Conservation (phyloP, 2,113 vertebrate genomes). For the Coracopsis vasa region DNA sequence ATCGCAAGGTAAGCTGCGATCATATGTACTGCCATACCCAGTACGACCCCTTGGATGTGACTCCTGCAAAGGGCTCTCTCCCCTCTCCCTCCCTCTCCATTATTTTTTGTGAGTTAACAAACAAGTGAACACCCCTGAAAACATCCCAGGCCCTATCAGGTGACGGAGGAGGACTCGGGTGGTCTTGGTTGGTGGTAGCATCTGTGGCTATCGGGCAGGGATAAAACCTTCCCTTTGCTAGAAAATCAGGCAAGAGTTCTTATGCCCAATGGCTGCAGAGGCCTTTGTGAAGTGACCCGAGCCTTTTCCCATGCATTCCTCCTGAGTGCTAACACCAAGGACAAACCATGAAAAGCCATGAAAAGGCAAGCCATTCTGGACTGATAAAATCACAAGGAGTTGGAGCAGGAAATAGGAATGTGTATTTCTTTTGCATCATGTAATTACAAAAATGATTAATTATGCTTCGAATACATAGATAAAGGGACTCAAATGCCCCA, state of each 20-base stretch:
- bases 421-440: background rate
- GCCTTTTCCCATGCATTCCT: background rate
- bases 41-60: background rate
- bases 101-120: background rate
- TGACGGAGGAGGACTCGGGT: background rate
- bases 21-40: background rate
- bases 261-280: background rate
- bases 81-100: background rate
- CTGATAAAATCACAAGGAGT: background rate
- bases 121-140: background rate
- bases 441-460: background rate
- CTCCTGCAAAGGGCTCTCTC: background rate
- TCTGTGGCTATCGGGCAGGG: fast-evolving
- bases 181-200: background rate
- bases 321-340: background rate
- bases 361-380: background rate
- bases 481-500: background rate
- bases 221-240: background rate
- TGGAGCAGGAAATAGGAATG: background rate
- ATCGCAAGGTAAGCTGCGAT: fast-evolving
- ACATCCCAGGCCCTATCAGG: background rate
- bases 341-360: background rate
- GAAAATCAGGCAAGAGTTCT: background rate
- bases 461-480: background rate
- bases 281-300: fast-evolving